Base-by-base conservation (phyloP, 2,888 invertebrate genomes). In the Branchellion lobata region DNA sequence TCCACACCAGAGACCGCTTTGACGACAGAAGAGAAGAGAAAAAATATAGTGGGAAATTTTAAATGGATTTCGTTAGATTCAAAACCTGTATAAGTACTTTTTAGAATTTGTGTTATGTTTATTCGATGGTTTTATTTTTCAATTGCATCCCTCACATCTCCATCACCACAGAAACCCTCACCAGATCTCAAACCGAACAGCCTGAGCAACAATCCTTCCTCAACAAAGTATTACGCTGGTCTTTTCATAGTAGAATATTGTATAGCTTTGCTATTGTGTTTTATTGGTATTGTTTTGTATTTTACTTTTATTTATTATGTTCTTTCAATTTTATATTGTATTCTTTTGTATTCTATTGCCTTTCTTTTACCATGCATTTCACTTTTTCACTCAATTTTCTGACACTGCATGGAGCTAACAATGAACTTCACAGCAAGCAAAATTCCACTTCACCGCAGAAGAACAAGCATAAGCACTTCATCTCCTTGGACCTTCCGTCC, bases 191-290 rank as follows among this genome's bases (percentile, higher is more conserved):
- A 57, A 57, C 61, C 3, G 61, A 18, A 18, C 61, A 40, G 14
- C 40, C 40, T 18, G 61, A 57, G n/a, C 61, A 57, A 57, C 61
- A 57, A 3, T n/a, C n/a, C 61, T 24, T 24, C n/a, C n/a, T 57
- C 61, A 57, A 57, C 40, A 40, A 40, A 40, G 40, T 40, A 40
- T n/a, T n/a, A n/a, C n/a, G n/a, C n/a, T n/a, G n/a, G n/a, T n/a
- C n/a, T n/a, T n/a, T n/a, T n/a, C n/a, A n/a, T n/a, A n/a, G n/a
- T n/a, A n/a, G n/a, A n/a, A n/a, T n/a, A n/a, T n/a, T n/a, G n/a
- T n/a, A n/a, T n/a, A n/a, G n/a, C n/a, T n/a, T n/a, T n/a, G n/a
- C n/a, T n/a, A n/a, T n/a, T n/a, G n/a, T n/a, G n/a, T n/a, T n/a
- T n/a, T n/a, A n/a, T n/a, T n/a, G n/a, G n/a, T n/a, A 18, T 8